A percentile compares a stretch with the other conserved stretches of the same genome.
These are phyloP conservation scores for Phylloscopus trochiloides DNA, from an alignment of 2,113 vertebrate species.

Conservation along the genomic window DNA sequence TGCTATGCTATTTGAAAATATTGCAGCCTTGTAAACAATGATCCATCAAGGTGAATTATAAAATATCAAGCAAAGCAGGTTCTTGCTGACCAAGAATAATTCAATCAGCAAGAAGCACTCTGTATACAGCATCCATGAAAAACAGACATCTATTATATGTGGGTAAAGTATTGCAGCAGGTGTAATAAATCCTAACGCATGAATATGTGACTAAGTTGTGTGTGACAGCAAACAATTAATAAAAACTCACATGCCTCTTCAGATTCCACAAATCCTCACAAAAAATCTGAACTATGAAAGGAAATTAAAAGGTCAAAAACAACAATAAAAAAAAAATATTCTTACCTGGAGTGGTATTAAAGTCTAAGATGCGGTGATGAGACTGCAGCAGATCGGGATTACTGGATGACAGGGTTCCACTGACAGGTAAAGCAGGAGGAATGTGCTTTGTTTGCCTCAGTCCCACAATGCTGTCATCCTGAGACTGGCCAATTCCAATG, in stretches of 20 bases:
- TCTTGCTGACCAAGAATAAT: background rate
- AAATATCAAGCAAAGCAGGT: background rate
- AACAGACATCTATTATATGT: background rate
- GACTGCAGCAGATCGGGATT: constrained; percentile 96
- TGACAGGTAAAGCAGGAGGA: constrained; percentile 91
- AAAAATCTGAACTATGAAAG: background rate
- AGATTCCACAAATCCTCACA: background rate
- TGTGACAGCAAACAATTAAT: background rate
- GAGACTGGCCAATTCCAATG: constrained; percentile 95
- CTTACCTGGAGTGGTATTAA: constrained; percentile 92
- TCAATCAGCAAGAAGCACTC: background rate
- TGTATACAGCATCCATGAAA: background rate
- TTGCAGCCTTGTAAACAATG: background rate
- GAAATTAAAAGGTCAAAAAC: background rate
- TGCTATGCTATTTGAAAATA: background rate
- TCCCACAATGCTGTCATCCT: constrained; percentile 97
- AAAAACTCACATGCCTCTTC: background rate
- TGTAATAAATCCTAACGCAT: background rate
- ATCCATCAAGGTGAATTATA: background rate
- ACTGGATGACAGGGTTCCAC: constrained; percentile 92
- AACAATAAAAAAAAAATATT: background rate
- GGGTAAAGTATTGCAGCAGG: background rate
- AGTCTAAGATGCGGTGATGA: constrained; percentile 96
- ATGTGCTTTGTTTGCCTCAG: constrained; percentile 95
- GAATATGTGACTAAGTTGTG: background rate